Base-by-base conservation (phyloP, 2,797 vertebrate species). In the Gadopsis marmoratus region DNA sequence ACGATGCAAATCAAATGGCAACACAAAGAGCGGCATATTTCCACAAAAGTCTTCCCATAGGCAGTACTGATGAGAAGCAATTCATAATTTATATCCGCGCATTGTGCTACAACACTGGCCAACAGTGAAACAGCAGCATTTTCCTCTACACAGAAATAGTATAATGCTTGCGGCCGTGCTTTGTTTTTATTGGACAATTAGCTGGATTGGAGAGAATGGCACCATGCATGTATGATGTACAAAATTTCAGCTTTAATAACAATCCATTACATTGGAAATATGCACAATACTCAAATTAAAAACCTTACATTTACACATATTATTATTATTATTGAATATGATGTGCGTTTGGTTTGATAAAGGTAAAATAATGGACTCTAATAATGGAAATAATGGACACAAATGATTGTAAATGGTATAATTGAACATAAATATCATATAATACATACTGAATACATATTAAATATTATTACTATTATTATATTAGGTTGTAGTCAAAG, bases 21-120 rank as follows among this genome's bases (percentile, higher is more conserved):
- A 76, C 39, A 21, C 14, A 16, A 13, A n/a, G 39, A 55, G 43
- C 12, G 5, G 59, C 45, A 33, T 74, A 29, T 69, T 29, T 39
- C 11, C 26, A 8, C 53, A 35, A 26, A 61, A 29, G 33, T 67
- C 50, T 61, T 54, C 61, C 58, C 63, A 66, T 29, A 66, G 58
- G 33, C 50, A 23, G 10, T 3, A 55, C 54, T 66, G 35, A 75
- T 54, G 23, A 77, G 78, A 70, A 58, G 35, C 55, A 14, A 39
- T 71, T 85, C 58, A 67, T 64, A 65, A 74, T 80, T 76, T 39
- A 74, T 74, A 47, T 50, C 62, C 26, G 21, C 65, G 43, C 41
- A 56, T 39, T 68, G 26, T 48, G 43, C 56, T 61, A 11, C 53
- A 58, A 58, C 53, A 43, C 7, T 6, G 33, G 41, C 7, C 43